Conservation (phyloP, 2,888 invertebrate genomes). For the Scelioninae gen. 2 region DNA sequence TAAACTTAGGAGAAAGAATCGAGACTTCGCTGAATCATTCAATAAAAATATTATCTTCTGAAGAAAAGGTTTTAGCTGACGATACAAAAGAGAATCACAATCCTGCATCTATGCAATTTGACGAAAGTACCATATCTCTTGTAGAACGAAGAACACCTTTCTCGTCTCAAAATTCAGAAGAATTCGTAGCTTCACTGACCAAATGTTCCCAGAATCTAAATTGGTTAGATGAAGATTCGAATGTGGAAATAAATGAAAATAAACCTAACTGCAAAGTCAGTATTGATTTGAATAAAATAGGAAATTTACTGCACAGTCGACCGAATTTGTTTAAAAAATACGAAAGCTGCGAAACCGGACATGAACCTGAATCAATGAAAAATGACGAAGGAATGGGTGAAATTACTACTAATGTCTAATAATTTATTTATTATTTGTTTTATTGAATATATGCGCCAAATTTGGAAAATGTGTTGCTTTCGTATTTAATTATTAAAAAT, state of each 20-base stretch:
- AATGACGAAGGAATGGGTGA: background rate
- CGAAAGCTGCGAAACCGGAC: background rate
- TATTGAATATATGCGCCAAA: too few relatives aligned
- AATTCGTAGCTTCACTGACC: background rate
- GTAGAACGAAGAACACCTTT: constrained; percentile 9
- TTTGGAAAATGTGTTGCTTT: too few relatives aligned
- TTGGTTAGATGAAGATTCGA: background rate
- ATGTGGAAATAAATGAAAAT: background rate
- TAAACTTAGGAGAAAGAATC: too few relatives aligned
- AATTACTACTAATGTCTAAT: too few relatives aligned
- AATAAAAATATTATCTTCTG: background rate
- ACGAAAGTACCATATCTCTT: constrained; percentile 22
- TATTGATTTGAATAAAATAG: constrained; percentile 69
- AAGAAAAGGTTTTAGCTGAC: constrained; percentile 28
- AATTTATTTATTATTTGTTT: too few relatives aligned
- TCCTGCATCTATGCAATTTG: constrained; percentile 56
- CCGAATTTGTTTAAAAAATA: constrained; percentile 59
- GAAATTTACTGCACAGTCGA: constrained; percentile 62
- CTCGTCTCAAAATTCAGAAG: constrained; percentile 31
- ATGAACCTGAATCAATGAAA: background rate
- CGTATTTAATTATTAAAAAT: background rate
- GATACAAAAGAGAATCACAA: constrained; percentile 69
- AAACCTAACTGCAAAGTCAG: constrained; percentile 65
- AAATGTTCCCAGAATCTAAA: constrained; percentile 4
- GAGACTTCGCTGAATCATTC: background rate